Base-by-base conservation (phyloP, 2,113 vertebrate species). In the Gymnarchus niloticus region DNA sequence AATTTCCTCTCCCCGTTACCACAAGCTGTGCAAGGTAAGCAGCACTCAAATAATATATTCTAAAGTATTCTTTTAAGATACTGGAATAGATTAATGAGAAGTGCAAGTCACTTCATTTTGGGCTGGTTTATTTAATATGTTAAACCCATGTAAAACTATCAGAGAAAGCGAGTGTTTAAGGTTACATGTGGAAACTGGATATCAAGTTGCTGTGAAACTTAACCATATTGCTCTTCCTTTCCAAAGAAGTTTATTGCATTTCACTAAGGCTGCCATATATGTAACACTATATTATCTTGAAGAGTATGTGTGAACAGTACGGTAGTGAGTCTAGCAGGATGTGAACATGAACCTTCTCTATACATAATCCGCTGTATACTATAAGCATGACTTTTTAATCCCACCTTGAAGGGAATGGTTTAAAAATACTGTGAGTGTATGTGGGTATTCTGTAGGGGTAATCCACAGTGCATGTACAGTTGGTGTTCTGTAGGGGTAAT, bases 21-120 rank as follows among this genome's bases (percentile, higher is more conserved):
- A 96, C 93, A 97, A 96, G 94, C 95, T 97, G 85, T 96, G 95
- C 91, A 97, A 96, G 96, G 96, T 95, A 92, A 94, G 92, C 94
- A 56, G 37, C 49, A 49, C 3, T 52, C n/a, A n/a, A n/a, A n/a
- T 56, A 8, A 10, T 19, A 52, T 51, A 10, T 8, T 33, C 49
- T 5, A 1, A 81, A 25, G 46, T 48, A 51, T 81, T 81, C 12
- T 52, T 33, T 37, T 7, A 52, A 51, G n/a, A 17, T 5, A 28
- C 25, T 81, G 12, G 78, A 25, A 81, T 51, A 25, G 23, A 51
- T 51, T n/a, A 81, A 33, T 48, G 46, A 28, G 1, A 28, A 52
- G 12, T 48, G 19, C 33, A 44, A 44, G 17, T 78, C 21, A 19
- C 46, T 78, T 78, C 44, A 37, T 37, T 33, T 23, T 78, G 21